A percentile compares a stretch with the other conserved stretches of the same genome.
Evolutionary conservation across 2,113 vertebrate species (phyloP).

Genomic region (Percopsis transmontana): DNA sequence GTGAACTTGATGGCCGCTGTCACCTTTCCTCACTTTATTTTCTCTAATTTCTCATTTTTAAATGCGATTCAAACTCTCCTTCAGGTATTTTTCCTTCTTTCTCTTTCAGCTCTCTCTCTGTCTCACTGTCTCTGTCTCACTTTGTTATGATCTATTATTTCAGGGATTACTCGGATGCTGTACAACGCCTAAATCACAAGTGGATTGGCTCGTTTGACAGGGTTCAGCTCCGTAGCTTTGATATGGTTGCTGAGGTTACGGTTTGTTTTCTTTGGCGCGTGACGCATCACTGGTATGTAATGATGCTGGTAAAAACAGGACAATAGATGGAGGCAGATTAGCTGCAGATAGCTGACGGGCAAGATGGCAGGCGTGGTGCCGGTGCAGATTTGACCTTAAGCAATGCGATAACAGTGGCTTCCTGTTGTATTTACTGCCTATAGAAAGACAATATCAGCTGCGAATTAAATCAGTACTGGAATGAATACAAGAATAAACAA

Average conservation of each 20-base stretch:
- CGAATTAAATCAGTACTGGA: slow-evolving; percentile 10
- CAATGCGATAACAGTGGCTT: background rate
- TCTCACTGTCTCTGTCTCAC: too few relatives aligned
- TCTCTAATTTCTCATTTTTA: too few relatives aligned
- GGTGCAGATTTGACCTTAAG: slow-evolving; percentile 23
- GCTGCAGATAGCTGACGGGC: slow-evolving; percentile 12
- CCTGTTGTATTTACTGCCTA: slow-evolving; percentile 3
- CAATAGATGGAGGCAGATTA: slow-evolving; percentile 20
- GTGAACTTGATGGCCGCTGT: too few relatives aligned
- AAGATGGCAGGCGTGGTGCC: slow-evolving; percentile 15
- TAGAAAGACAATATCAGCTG: slow-evolving; percentile 23
- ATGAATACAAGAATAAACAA: background rate
- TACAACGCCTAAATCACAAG: too few relatives aligned
- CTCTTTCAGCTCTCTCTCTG: background rate
- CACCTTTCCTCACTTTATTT: too few relatives aligned
- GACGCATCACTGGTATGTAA: slow-evolving; percentile 5
- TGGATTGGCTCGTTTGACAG: too few relatives aligned
- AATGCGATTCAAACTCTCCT: too few relatives aligned
- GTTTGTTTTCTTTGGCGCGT: slow-evolving; percentile 31
- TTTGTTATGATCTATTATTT: too few relatives aligned
- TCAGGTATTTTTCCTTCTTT: background rate
- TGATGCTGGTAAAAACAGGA: slow-evolving; percentile 1
- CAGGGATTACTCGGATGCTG: too few relatives aligned
- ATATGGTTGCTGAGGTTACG: slow-evolving; percentile 23
- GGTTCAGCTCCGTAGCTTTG: background rate